Percentiles rank a stretch among this genome's conserved stretches.
phyloP scores from a whole-genome alignment of 2,113 vertebrate genomes.

The Poicephalus meyeri region DNA sequence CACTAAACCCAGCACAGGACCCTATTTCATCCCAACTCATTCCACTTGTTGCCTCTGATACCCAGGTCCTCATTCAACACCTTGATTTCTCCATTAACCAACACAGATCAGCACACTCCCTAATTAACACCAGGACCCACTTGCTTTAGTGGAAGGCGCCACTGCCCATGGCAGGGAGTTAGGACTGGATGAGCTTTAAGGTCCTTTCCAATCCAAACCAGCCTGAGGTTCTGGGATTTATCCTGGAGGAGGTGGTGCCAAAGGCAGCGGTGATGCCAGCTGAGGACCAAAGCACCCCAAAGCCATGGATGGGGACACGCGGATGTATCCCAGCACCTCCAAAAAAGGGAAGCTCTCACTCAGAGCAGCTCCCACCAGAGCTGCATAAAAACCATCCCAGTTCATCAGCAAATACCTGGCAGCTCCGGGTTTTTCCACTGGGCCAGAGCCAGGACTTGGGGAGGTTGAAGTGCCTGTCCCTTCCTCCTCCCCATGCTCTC shows the following conservation, averaged over 20 bases:
- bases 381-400: not conserved
- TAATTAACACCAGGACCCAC: not conserved
- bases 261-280: accelerated
- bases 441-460: not conserved
- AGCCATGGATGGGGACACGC: accelerated
- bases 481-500: not conserved
- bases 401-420: not conserved
- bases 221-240: not conserved
- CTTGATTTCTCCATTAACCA: accelerated
- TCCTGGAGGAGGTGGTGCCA: accelerated
- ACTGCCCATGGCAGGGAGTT: not conserved
- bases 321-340: accelerated
- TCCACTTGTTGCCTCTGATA: not conserved
- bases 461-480: accelerated
- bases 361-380: not conserved
- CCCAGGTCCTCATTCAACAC: not conserved
- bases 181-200: not conserved
- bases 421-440: not conserved
- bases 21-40: not conserved
- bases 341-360: not conserved
- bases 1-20: not conserved
- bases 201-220: not conserved
- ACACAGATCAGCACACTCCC: accelerated
- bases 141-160: not conserved
- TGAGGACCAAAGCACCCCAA: not conserved